Percentiles rank a stretch among this genome's conserved stretches.
phyloP scores from a whole-genome alignment of 2,797 vertebrate genomes.

The Apogon hyalosoma region DNA sequence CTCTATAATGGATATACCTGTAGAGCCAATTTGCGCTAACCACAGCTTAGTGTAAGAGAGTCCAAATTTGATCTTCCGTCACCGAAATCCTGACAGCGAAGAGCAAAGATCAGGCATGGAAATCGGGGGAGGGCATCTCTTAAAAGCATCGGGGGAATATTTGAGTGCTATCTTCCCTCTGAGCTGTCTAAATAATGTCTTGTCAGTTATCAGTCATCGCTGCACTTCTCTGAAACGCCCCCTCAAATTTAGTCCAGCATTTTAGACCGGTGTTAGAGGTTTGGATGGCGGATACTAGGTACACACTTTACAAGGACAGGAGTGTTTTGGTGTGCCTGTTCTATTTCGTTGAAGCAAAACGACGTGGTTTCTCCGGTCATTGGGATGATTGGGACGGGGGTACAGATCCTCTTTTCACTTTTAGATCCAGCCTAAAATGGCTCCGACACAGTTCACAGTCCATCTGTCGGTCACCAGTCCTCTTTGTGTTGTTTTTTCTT shows the following conservation, averaged over 20 bases:
- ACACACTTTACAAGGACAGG: constrained; percentile 19
- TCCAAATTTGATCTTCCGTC: constrained; percentile 53
- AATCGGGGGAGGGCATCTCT: constrained; percentile 39
- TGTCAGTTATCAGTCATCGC: constrained; percentile 41
- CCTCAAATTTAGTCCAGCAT: constrained; percentile 25
- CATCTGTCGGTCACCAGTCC: constrained; percentile 29
- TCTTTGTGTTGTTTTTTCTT: constrained; percentile 4
- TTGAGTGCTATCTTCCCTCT: constrained; percentile 31
- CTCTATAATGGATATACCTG: constrained; percentile 61
- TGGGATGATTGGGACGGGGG: constrained; percentile 61
- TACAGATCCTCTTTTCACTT: constrained; percentile 69
- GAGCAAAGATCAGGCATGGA: constrained; percentile 40
- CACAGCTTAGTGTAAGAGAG: constrained; percentile 35
- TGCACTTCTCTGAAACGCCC: constrained; percentile 17
- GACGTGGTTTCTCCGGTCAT: constrained; percentile 60
- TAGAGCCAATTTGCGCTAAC: constrained; percentile 55
- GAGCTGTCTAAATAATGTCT: constrained; percentile 49
- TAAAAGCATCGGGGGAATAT: constrained; percentile 48
- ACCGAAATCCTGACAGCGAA: constrained; percentile 48
- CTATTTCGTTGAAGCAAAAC: no score
- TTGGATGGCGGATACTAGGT: constrained; percentile 30
- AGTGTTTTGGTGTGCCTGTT: constrained; percentile 3
- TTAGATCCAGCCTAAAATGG: constrained; percentile 66
- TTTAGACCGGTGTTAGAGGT: constrained; percentile 35
- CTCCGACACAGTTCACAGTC: constrained; percentile 53